These are phyloP conservation scores for Champsocephalus esox DNA, from an alignment of 2,797 vertebrate species.

Conservation along the genomic window DNA sequence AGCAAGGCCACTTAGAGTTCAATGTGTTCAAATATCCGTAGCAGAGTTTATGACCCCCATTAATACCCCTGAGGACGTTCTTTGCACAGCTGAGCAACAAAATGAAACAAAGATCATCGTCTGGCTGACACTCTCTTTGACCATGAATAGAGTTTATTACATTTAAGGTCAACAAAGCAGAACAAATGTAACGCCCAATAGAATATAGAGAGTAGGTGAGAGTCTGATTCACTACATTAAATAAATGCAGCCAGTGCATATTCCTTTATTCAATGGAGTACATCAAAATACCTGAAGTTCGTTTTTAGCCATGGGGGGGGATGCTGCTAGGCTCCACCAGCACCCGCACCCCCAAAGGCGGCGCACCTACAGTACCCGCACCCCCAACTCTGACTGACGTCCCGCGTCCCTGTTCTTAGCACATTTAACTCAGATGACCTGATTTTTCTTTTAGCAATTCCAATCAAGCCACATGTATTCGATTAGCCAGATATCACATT, in stretches of 20 bases:
- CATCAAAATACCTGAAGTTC: not conserved
- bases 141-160: slow-evolving; percentile 58
- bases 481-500: too few species aligned
- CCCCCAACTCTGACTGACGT: not conserved
- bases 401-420: not conserved
- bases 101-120: slow-evolving; percentile 53
- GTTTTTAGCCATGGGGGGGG: not conserved
- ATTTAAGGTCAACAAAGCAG: slow-evolving; percentile 61
- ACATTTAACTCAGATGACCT: too few species aligned
- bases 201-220: slow-evolving; percentile 20
- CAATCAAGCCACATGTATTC: too few species aligned
- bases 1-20: slow-evolving; percentile 77
- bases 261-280: not conserved
- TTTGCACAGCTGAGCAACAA: slow-evolving; percentile 45
- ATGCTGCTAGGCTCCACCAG: too few species aligned
- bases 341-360: too few species aligned
- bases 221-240: not conserved
- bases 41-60: slow-evolving; percentile 77
- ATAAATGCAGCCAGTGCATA: not conserved
- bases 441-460: too few species aligned
- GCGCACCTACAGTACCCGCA: too few species aligned
- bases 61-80: slow-evolving; percentile 69
- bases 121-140: slow-evolving; percentile 57
- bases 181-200: slow-evolving; percentile 42
- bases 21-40: slow-evolving; percentile 77